Evolutionary conservation across 2,797 vertebrate genomes (phyloP), one percentile per base, ranked within the genome.

Genomic region (Muscicapa striata): DNA sequence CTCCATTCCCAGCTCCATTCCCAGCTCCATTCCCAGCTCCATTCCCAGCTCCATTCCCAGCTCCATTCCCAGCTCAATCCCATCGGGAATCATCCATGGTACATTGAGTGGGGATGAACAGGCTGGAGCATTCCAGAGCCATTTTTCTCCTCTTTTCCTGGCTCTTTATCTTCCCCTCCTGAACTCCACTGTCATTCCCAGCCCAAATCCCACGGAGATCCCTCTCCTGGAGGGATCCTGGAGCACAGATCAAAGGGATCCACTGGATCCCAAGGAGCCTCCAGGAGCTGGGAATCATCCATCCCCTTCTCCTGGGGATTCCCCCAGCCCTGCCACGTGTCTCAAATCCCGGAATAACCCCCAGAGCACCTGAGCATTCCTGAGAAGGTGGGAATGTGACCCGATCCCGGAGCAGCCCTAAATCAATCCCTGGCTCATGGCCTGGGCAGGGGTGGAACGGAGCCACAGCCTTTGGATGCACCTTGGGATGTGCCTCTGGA

Each of bases 301-400:
- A 11, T 20, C 8, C 21, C 45, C 46, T 34, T 34, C 59, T 64
- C 12, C 67, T 5, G 0, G 41, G 26, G 24, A 67, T 36, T 16
- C 4, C 22, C 38, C 26, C 0, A 0, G 54, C 30, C 5, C 57
- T 1, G 9, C 43, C 1, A 1, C 2, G 2, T 5, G 2, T 73
- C 73, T 26, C 10, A 3, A 7, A 34, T 51, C 89, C 77, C 0
- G 0, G 27, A 67, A 75, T 27, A 21, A 40, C 36, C 43, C 22
- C 36, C 26, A 13, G 87, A 49, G 78, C 63, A 54, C 63, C 86
- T 38, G 82, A 66, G 67, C 5, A 0, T 30, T 26, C 32, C 62
- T 7, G 68, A 21, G 43, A 62, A n/a, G 10, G 13, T 17, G 8
- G 68, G 48, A 20, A 8, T 3, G 19, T 0, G 8, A 36, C 20